A percentile compares a stretch with the other conserved stretches of the same genome.
These are phyloP conservation scores for Pocillopora damicornis DNA, from an alignment of 64 coral and sea anemone species.

Conservation along the genomic window DNA sequence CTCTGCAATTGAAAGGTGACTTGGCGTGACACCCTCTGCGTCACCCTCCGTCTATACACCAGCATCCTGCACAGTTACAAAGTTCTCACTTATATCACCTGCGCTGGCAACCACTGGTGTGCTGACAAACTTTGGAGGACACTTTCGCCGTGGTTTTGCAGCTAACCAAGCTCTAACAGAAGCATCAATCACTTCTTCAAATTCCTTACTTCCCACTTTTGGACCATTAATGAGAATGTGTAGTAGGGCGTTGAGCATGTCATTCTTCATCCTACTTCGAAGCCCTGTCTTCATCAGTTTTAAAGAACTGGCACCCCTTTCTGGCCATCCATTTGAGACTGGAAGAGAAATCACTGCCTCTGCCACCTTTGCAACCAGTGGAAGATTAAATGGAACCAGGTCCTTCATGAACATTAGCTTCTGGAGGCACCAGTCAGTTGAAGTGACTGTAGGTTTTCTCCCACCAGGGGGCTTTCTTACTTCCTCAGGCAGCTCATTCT, in stretches of 20 bases:
- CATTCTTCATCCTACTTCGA: constrained; percentile 39
- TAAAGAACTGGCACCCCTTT: constrained; percentile 42
- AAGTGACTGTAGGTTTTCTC: background rate
- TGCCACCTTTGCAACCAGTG: constrained; percentile 24
- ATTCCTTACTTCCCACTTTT: constrained; percentile 23
- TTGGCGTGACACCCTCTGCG: background rate
- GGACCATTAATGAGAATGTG: constrained; percentile 43
- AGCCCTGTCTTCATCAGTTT: constrained; percentile 42
- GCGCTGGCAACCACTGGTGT: background rate
- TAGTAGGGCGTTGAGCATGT: constrained; percentile 42
- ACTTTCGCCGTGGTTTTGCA: constrained; percentile 10
- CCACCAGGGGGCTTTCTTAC: constrained; percentile 35
- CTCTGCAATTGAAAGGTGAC: background rate
- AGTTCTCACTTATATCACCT: background rate
- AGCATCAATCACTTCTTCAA: constrained; percentile 27
- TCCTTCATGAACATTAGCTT: constrained; percentile 26
- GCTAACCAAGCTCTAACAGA: constrained; percentile 2
- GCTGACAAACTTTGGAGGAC: constrained; percentile 22
- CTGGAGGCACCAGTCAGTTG: constrained; percentile 44
- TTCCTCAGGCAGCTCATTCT: constrained; percentile 40
- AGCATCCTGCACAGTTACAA: background rate
- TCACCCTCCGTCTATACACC: background rate
- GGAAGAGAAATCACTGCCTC: constrained; percentile 13
- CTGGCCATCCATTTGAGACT: constrained; percentile 28
- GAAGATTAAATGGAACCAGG: background rate